Conservation (phyloP, 2,888 invertebrate genomes). For the Drosophila neutralis region DNA sequence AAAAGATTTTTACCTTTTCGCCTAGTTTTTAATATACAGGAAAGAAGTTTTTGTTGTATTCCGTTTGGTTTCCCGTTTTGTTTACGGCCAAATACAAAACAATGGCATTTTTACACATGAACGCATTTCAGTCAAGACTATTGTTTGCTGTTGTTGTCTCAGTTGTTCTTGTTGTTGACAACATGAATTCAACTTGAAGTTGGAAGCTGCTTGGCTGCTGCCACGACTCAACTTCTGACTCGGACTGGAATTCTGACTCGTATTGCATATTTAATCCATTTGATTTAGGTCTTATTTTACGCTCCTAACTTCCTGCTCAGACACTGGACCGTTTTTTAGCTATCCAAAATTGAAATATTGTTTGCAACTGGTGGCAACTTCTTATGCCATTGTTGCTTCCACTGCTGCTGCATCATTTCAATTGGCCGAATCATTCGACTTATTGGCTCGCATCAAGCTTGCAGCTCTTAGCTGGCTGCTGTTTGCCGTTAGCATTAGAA, state of each 20-base stretch:
- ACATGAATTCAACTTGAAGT: conserved; percentile 49
- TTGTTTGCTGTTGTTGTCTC: conserved; percentile 1
- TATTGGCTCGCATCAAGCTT: conserved; percentile 59
- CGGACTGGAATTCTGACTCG: conserved; percentile 29
- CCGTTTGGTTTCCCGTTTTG: conserved; percentile 60
- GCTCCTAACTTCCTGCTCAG: conserved; percentile 19
- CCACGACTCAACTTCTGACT: conserved; percentile 14
- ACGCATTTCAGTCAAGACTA: conserved; percentile 53
- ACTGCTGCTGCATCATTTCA: conserved; percentile 53
- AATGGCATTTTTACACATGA: conserved; percentile 76
- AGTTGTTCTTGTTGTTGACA: conserved; percentile 44
- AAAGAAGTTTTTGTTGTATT: conserved; percentile 43
- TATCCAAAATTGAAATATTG: conserved; percentile 66
- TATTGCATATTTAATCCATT: conserved; percentile 71
- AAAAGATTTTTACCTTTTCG: conserved; percentile 50
- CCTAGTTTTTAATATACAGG: conserved; percentile 57
- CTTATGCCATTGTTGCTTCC: background rate
- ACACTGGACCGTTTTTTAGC: conserved; percentile 10
- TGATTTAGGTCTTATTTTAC: conserved; percentile 27
- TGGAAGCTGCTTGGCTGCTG: conserved; percentile 47
- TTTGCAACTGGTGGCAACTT: conserved; percentile 52
- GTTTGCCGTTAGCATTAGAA: conserved; percentile 68
- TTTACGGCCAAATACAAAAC: conserved; percentile 73
- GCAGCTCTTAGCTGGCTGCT: conserved; percentile 33
- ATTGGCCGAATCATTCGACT: conserved; percentile 73